These are phyloP conservation scores for Ochotona curzoniae DNA, from an alignment of 2,113 vertebrate genomes.

Conservation along the genomic window DNA sequence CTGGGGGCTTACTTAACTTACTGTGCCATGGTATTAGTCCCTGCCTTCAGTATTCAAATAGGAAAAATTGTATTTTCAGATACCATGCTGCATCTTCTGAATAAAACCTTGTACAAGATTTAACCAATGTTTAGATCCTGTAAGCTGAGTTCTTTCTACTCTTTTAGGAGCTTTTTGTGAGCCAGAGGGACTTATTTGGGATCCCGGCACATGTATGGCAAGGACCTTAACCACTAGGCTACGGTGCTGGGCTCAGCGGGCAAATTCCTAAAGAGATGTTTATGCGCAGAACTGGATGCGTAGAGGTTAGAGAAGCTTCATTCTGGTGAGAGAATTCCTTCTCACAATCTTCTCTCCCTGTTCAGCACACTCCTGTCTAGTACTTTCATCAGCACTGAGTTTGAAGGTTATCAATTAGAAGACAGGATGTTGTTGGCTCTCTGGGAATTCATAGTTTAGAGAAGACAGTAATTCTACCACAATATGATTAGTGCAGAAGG, in stretches of 20 bases:
- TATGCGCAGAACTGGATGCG: neutral
- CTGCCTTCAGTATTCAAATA: constrained; percentile 23
- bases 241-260: neutral
- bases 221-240: too few species aligned
- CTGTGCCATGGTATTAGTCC: too few species aligned
- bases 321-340: constrained; percentile 55
- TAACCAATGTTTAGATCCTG: constrained; percentile 27
- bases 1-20: too few species aligned
- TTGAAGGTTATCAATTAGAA: constrained; percentile 36
- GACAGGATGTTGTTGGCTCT: neutral
- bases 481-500: constrained; percentile 4
- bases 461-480: neutral
- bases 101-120: constrained; percentile 51
- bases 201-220: too few species aligned
- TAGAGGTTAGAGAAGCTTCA: neutral
- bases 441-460: constrained; percentile 30
- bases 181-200: constrained; percentile 12
- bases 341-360: neutral
- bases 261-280: constrained; percentile 11
- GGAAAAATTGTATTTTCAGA: constrained; percentile 62
- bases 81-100: constrained; percentile 7
- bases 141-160: neutral
- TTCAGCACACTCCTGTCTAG: constrained; percentile 12
- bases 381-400: constrained; percentile 32
- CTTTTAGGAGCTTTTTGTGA: neutral